These are phyloP conservation scores for Poecile atricapillus DNA, from an alignment of 2,113 vertebrate species.

Conservation along the genomic window DNA sequence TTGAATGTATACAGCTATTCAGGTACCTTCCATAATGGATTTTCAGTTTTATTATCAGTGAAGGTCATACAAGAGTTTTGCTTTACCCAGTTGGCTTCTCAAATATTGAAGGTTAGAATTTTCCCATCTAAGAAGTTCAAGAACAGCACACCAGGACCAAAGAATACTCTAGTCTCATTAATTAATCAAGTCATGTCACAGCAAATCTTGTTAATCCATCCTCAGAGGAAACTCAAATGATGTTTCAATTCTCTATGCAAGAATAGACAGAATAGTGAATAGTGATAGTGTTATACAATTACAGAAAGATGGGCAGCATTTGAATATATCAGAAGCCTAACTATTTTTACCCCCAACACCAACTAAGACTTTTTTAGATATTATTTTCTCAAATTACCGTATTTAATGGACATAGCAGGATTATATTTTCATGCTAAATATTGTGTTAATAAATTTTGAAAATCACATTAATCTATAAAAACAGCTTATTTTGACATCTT, in stretches of 20 bases:
- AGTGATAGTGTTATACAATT: slow-evolving; percentile 61
- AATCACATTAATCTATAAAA: not conserved
- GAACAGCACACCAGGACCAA: slow-evolving; percentile 55
- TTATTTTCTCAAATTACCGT: not conserved
- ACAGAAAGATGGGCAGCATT: slow-evolving; percentile 27
- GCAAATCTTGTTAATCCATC: slow-evolving; percentile 71
- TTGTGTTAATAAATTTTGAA: not conserved
- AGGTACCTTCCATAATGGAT: slow-evolving; percentile 50
- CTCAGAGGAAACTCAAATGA: slow-evolving; percentile 67
- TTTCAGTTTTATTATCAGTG: slow-evolving; percentile 63
- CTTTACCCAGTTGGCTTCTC: slow-evolving; percentile 66
- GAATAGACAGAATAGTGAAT: slow-evolving; percentile 65
- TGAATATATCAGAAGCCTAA: slow-evolving; percentile 25
- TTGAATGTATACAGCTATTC: slow-evolving; percentile 11
- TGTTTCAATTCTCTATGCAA: slow-evolving; percentile 71
- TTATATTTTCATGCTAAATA: not conserved
- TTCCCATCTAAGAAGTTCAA: slow-evolving; percentile 68
- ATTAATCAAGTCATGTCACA: slow-evolving; percentile 72
- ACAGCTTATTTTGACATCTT: not conserved
- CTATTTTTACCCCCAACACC: not conserved
- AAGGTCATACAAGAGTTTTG: slow-evolving; percentile 62
- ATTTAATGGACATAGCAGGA: not conserved
- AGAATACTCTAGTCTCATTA: slow-evolving; percentile 69
- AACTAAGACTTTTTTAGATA: not conserved
- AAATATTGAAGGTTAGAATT: slow-evolving; percentile 72